Conservation (phyloP, 2,797 vertebrate species). For the Coregonus ussuriensis region DNA sequence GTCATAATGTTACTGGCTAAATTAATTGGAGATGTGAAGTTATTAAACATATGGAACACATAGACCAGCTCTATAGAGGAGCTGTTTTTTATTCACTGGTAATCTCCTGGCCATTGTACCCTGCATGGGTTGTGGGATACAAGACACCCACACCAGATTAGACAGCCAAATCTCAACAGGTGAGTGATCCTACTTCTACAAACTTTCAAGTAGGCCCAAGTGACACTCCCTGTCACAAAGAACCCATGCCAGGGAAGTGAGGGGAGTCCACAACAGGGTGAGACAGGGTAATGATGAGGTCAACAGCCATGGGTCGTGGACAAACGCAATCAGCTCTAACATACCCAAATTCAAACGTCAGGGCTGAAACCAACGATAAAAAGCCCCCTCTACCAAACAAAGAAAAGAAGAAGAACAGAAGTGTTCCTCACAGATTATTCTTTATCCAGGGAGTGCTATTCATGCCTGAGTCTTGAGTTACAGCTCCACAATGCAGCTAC, state of each 20-base stretch:
- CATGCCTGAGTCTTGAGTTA: slow-evolving; percentile 3
- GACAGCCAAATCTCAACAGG: not conserved
- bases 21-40: no score
- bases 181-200: not conserved
- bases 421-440: slow-evolving; percentile 59
- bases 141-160: not conserved
- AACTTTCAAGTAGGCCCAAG: not conserved
- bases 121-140: not conserved
- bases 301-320: not conserved
- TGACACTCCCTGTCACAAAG: not conserved
- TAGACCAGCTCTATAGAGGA: not conserved
- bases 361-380: not conserved
- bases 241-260: not conserved
- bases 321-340: no score
- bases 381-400: slow-evolving; percentile 33
- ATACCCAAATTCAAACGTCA: slow-evolving; percentile 18
- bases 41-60: no score
- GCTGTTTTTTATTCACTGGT: no score
- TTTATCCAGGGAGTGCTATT: slow-evolving; percentile 1
- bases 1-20: not conserved
- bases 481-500: slow-evolving; percentile 6
- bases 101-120: not conserved
- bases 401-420: slow-evolving; percentile 54
- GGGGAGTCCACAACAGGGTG: not conserved
- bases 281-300: not conserved